phyloP scores from a whole-genome alignment of 2,888 invertebrate genomes.

The Ormyrus rosae region DNA sequence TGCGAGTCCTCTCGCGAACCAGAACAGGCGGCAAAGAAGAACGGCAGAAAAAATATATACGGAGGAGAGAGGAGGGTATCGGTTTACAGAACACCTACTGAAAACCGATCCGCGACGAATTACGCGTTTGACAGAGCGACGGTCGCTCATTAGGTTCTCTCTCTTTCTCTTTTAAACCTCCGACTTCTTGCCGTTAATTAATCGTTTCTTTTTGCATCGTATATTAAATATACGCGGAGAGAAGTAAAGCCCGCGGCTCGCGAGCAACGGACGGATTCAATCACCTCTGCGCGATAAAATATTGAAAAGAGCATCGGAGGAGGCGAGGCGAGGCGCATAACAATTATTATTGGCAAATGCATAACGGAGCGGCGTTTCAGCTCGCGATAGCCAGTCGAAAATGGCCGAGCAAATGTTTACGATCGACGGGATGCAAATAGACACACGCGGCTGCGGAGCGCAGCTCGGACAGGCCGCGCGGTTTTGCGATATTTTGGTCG shows the following conservation, averaged over 20 bases:
- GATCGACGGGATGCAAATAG: conserved; percentile 54
- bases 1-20: conserved; percentile 13
- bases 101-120: conserved; percentile 68
- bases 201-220: conserved; percentile 24
- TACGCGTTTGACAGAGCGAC: conserved; percentile 59
- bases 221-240: too few species aligned
- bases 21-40: conserved; percentile 19
- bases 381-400: conserved; percentile 20
- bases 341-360: conserved; percentile 20
- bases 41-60: too few species aligned
- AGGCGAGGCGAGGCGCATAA: neutral
- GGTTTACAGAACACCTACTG: conserved; percentile 66
- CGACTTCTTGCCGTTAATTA: conserved; percentile 39
- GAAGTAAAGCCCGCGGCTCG: too few species aligned
- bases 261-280: too few species aligned
- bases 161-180: neutral
- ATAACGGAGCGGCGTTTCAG: neutral
- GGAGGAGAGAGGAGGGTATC: conserved; percentile 58
- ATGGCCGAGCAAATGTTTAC: conserved; percentile 51
- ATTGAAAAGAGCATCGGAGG: neutral
- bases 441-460: conserved; percentile 7
- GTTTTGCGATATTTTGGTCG: conserved; percentile 42
- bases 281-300: too few species aligned
- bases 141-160: conserved; percentile 49
- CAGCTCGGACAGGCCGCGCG: neutral